A percentile compares a stretch with the other conserved stretches of the same genome.
These are phyloP conservation scores for Cerastoderma edule DNA, from an alignment of 2,888 invertebrate species.

Conservation along the genomic window DNA sequence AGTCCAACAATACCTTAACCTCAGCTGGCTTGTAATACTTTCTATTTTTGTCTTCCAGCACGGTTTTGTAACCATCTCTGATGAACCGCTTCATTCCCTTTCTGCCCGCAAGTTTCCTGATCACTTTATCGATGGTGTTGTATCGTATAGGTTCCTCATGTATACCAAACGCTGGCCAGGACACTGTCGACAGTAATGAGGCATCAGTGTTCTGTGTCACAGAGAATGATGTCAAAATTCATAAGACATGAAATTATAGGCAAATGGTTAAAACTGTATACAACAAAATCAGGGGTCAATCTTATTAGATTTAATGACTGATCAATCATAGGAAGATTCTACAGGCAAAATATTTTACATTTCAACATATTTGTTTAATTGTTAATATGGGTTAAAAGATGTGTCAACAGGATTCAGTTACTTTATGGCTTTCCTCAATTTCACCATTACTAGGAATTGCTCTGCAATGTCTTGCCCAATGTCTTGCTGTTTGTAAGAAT, in stretches of 20 bases:
- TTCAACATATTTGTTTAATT: too few relatives aligned
- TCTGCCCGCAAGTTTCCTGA: constrained; percentile 91
- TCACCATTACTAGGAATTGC: too few relatives aligned
- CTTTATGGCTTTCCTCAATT: too few relatives aligned
- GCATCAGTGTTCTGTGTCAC: constrained; percentile 91
- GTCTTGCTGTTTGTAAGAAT: too few relatives aligned
- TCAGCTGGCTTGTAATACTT: constrained; percentile 95
- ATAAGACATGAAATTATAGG: not conserved
- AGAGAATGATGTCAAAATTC: too few relatives aligned
- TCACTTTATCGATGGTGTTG: constrained; percentile 91
- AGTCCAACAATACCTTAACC: constrained; percentile 88
- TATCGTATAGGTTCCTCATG: constrained; percentile 96
- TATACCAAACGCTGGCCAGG: constrained; percentile 99
- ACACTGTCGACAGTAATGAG: constrained; percentile 95
- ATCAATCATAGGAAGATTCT: too few relatives aligned
- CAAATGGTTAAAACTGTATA: not conserved
- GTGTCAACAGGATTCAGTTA: too few relatives aligned
- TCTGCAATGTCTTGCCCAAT: too few relatives aligned
- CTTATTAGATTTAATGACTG: too few relatives aligned
- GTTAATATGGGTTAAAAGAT: too few relatives aligned
- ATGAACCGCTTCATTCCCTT: constrained; percentile 97
- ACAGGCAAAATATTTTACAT: too few relatives aligned
- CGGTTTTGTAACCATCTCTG: constrained; percentile 96
- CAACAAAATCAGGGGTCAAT: not conserved
- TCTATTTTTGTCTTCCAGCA: constrained; percentile 91